phyloP scores from a whole-genome alignment of 2,113 vertebrate species.

The Larimichthys crocea region DNA sequence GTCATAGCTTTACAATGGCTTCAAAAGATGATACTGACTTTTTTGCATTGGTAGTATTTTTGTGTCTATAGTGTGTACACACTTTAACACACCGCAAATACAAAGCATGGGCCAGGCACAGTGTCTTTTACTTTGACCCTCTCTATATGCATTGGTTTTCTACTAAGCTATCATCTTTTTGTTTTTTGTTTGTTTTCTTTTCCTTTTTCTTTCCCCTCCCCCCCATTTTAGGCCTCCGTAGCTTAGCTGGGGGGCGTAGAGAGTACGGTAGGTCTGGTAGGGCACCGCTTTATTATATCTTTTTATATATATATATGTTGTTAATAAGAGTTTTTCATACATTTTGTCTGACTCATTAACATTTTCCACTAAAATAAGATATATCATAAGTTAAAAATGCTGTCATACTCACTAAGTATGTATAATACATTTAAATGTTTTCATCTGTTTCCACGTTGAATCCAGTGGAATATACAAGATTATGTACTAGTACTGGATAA shows the following conservation, averaged over 20 bases:
- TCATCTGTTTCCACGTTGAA: slow-evolving; percentile 70
- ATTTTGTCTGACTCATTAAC: slow-evolving; percentile 78
- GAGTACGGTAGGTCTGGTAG: slow-evolving; percentile 87
- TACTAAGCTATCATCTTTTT: slow-evolving; percentile 83
- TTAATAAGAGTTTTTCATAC: slow-evolving; percentile 70
- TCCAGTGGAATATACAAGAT: slow-evolving; percentile 45
- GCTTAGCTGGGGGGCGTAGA: slow-evolving; percentile 86
- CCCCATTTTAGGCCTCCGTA: slow-evolving; percentile 83
- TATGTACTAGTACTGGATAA: slow-evolving; percentile 13
- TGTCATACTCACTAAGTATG: slow-evolving; percentile 58
- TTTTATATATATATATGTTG: slow-evolving; percentile 76
- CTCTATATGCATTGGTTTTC: slow-evolving; percentile 75
- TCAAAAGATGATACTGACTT: slow-evolving; percentile 52
- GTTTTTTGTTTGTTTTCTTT: slow-evolving; percentile 72
- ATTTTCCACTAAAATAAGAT: slow-evolving; percentile 67
- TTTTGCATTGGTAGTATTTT: slow-evolving; percentile 2
- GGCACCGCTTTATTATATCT: slow-evolving; percentile 76
- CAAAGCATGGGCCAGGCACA: slow-evolving; percentile 69
- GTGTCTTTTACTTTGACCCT: slow-evolving; percentile 66
- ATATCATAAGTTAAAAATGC: slow-evolving; percentile 51
- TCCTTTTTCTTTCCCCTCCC: slow-evolving; percentile 52
- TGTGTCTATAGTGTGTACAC: slow-evolving; percentile 42
- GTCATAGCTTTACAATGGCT: slow-evolving; percentile 84
- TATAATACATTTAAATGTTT: slow-evolving; percentile 74
- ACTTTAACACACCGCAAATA: slow-evolving; percentile 43